Evolutionary conservation across 2,888 invertebrate species (phyloP), one percentile per base, ranked within the genome.

Genomic region (Caenorhabditis imperialis): DNA sequence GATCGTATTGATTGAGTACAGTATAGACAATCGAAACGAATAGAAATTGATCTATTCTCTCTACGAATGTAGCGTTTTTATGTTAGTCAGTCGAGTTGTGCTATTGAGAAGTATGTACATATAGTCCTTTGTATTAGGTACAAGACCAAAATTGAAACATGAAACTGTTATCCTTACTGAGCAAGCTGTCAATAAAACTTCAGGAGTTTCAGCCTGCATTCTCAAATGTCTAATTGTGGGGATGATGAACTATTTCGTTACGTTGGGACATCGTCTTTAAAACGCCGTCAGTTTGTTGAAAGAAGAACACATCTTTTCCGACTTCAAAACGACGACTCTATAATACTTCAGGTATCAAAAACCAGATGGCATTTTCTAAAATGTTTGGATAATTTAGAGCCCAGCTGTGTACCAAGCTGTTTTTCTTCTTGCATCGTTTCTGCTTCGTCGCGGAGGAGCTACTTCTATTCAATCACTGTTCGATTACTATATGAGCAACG

Each of bases 211-310:
- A 85, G 82, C 69, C 74, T 88, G 55, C 88, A 88, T 79, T 86
- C 86, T 37, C 83, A 85, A 55, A 86, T 88, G 81, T 84, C 84
- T 57, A 86, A 87, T 58, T 85, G 85, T 57, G 84, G 85, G 30
- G 83, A 86, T 55, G 85, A 85, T 12, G 85, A 87, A 42, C 73
- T 88, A 44, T 86, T 85, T 77, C 86, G 86, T 61, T 88, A 88
- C 60, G 83, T 88, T 50, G 88, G 88, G 18, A 85, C 86, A 2
- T 84, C 83, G 35, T 82, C 81, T 18, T 70, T 88, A 58, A 88
- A 88, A 53, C 78, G 88, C 1, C 82, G 88, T 1, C 88, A 88
- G 72, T 88, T 88, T 75, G 81, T 88, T 25, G 88, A 88, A 67
- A 79, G 86, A 12, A 83, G 88, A 16, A 85, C 86, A 12, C 88